These are phyloP conservation scores for Papilio glaucus DNA, from an alignment of 1,140 invertebrate species.

Conservation along the genomic window DNA sequence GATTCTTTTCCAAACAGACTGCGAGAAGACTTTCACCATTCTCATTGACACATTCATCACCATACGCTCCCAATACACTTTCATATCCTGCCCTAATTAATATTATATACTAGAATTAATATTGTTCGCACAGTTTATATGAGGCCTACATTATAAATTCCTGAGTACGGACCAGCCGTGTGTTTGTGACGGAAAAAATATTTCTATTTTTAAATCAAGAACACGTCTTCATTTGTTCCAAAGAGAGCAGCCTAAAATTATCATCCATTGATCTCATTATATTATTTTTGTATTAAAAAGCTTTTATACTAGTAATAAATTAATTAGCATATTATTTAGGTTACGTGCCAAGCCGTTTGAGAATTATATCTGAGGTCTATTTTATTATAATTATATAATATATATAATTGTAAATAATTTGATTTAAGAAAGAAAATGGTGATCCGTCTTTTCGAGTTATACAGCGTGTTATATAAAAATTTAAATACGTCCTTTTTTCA, in stretches of 20 bases:
- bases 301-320: constrained; percentile 69
- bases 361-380: constrained; percentile 64
- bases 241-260: constrained; percentile 82
- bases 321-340: constrained; percentile 53
- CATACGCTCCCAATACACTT: no score
- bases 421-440: constrained; percentile 46
- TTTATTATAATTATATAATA: constrained; percentile 58
- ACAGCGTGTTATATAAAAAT: constrained; percentile 40
- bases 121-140: background rate
- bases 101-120: background rate
- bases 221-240: constrained; percentile 76
- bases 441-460: constrained; percentile 48
- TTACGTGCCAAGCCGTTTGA: constrained; percentile 63
- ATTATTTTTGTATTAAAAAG: constrained; percentile 74
- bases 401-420: constrained; percentile 58
- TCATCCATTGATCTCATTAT: constrained; percentile 82
- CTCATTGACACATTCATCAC: no score
- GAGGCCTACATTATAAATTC: constrained; percentile 10
- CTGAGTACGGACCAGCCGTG: constrained; percentile 12
- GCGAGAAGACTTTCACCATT: no score
- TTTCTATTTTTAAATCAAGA: constrained; percentile 53
- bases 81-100: no score
- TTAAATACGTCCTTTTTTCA: constrained; percentile 18
- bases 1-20: no score
- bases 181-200: constrained; percentile 46